Base-by-base conservation (phyloP, 2,888 invertebrate species). In the Hypena proboscidalis region DNA sequence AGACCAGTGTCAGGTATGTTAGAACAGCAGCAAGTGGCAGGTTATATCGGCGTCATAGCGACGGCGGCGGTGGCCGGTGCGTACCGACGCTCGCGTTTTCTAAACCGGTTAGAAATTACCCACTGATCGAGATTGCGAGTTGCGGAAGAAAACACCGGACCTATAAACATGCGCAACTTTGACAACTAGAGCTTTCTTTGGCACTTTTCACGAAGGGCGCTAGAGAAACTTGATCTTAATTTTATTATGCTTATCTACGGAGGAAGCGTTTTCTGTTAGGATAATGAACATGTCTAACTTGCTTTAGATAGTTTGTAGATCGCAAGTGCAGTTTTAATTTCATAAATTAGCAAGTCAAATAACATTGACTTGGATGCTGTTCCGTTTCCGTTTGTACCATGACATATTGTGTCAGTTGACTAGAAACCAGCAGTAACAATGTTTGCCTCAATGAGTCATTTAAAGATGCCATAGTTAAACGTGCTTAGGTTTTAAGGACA, bases 101-200 rank as follows among this genome's bases (percentile, higher is more conserved):
- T 90, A 90, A 88, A 90, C 90, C 89, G 85, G 90, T 90, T 90
- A 90, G 90, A 90, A 90, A 90, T 86, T 89, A 84, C 86, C 87
- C 74, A 89, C 75, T 90, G 88, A 88, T 89, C 87, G 89, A 88
- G 85, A 86, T 90, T 80, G 81, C 79, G 77, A 82, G 78, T 83
- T 77, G 81, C 83, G 85, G 87, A 87, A 88, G 87, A 89, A 88
- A 89, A 85, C 84, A 82, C 80, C 80, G 78, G 79, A 76, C 78
- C 80, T 81, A 80, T 79, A 79, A 83, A 81, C 77, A 81, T 72
- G 69, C 61, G 64, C 69, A 67, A 63, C 66, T 67, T 66, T 64
- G 65, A 75, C 74, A 80, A 76, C 69, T 67, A 72, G 74, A 80
- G 73, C 77, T 85, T 83, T 85, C 83, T 79, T 77, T 69, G 68